Conservation (phyloP, 2,797 vertebrate species). For the Acanthopagrus latus region DNA sequence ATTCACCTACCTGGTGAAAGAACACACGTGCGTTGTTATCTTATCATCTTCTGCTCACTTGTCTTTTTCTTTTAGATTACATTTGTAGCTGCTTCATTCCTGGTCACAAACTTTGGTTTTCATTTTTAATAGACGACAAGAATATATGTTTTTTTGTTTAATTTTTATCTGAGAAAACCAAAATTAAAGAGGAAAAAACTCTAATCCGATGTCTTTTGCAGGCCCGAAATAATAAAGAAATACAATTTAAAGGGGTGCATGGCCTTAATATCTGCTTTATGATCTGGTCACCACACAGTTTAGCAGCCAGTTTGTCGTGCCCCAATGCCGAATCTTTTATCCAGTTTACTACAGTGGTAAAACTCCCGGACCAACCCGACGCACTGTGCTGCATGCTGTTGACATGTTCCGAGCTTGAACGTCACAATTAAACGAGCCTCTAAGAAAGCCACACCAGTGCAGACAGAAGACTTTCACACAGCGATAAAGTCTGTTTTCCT, state of each 20-base stretch:
- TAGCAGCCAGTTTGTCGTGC: background rate
- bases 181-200: conserved; percentile 9
- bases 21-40: conserved; percentile 38
- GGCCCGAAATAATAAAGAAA: conserved; percentile 9
- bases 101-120: conserved; percentile 10
- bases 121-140: conserved; percentile 7
- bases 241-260: conserved; percentile 17
- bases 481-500: conserved; percentile 75
- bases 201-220: conserved; percentile 24
- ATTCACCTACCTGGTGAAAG: conserved; percentile 55
- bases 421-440: conserved; percentile 46
- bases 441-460: conserved; percentile 25
- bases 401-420: conserved; percentile 17
- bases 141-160: conserved; percentile 35
- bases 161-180: conserved; percentile 30
- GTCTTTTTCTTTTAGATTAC: background rate
- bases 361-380: background rate
- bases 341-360: background rate
- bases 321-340: background rate
- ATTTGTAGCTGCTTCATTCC: background rate
- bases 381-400: conserved; percentile 20
- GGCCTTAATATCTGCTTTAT: conserved; percentile 16
- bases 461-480: conserved; percentile 70
- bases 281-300: conserved; percentile 16
- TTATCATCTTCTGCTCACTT: conserved; percentile 12